These are phyloP conservation scores for Osmoderma eremita DNA, from an alignment of 2,888 invertebrate species.

Conservation along the genomic window DNA sequence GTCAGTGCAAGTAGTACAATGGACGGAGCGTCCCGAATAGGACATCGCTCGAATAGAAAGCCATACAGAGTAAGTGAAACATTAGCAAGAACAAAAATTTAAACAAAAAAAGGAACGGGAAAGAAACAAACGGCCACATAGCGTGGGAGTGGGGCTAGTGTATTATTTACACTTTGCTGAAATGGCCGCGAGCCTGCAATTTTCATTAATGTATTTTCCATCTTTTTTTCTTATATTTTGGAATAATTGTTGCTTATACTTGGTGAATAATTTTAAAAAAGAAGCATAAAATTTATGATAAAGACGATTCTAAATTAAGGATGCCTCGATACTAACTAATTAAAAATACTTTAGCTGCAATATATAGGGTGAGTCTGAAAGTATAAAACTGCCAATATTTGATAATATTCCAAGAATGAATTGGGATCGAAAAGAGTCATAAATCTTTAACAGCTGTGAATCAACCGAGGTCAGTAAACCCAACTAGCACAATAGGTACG, in stretches of 20 bases:
- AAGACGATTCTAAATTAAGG: no score
- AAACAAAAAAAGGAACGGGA: background rate
- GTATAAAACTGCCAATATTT: no score
- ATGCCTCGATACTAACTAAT: no score
- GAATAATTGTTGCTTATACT: background rate
- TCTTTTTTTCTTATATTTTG: background rate
- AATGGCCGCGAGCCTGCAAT: background rate
- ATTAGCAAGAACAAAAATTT: slow-evolving; percentile 10
- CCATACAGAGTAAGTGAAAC: slow-evolving; percentile 32
- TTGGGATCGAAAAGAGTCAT: no score
- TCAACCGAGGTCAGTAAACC: no score
- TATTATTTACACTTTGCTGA: slow-evolving; percentile 23
- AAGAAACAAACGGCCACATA: background rate
- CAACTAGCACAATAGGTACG: no score
- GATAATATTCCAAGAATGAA: no score
- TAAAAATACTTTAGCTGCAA: no score
- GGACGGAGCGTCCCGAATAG: background rate
- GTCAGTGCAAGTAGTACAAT: slow-evolving; percentile 15
- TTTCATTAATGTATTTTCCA: slow-evolving; percentile 11
- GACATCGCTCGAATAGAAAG: slow-evolving; percentile 2
- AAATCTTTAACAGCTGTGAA: no score
- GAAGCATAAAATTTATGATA: no score
- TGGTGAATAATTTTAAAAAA: background rate
- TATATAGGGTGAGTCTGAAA: no score
- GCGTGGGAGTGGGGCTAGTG: background rate